Base-by-base conservation (phyloP, 2,797 vertebrate species). In the Phalloptychus januarius region DNA sequence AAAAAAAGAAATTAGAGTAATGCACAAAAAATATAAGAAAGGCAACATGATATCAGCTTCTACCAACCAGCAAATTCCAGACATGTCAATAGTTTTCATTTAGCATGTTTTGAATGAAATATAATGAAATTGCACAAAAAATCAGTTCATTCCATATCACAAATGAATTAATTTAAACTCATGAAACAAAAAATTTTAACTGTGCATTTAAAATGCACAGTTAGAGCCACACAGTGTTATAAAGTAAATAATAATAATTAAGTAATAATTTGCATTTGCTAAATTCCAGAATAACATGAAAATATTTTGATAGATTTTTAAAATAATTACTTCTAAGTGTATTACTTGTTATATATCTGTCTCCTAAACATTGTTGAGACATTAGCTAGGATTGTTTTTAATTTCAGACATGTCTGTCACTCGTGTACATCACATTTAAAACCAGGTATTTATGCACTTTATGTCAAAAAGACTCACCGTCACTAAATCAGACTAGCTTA, bases 1-100 rank as follows among this genome's bases (percentile, higher is more conserved):
- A 88, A 89, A 23, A 7, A 50, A 50, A 8, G 7, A 88, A 91
- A 91, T 70, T 28, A 80, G 78, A 74, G 23, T 5, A 7, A 36
- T 2, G 31, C 54, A 67, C 12, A 20, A 38, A 70, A 44, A 72
- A 77, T 44, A 56, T 67, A 70, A 31, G 45, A 42, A 42, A 63
- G 7, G 56, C 76, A n/a, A 76, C 38, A 11, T 63, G 42, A 46
- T 28, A 71, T 4, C 33, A 13, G 11, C 52, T 74, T 45, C 56
- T 11, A 4, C 74, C 77, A 85, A 72, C 67, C 77, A 71, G 50
- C 67, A 74, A 10, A 31, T 36, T 70, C 25, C 67, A 72, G 74
- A 79, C 83, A 78, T 77, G 61, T 40, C 74, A 73, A 81, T n/a
- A 77, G 73, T 83, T 72, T 75, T 11, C n/a, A 76, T 7, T 33